Conservation (phyloP, 2,888 invertebrate genomes). For the Invenusta paracnida region DNA sequence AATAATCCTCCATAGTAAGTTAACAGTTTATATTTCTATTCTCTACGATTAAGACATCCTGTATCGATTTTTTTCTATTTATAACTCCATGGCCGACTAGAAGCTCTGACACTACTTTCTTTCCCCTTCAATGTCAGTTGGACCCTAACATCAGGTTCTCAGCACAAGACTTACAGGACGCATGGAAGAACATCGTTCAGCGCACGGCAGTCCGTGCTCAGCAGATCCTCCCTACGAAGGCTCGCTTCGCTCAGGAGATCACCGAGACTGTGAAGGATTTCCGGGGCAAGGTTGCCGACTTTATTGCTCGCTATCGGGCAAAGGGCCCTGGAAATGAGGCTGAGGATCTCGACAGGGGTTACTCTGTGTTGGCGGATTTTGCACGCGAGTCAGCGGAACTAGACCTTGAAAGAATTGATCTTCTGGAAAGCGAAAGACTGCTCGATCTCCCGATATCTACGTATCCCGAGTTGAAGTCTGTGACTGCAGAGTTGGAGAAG, state of each 20-base stretch:
- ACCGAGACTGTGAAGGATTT: background rate
- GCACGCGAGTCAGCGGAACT: slow-evolving; percentile 30
- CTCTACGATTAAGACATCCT: too few species aligned
- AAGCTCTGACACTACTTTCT: too few species aligned
- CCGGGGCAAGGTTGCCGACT: slow-evolving; percentile 30
- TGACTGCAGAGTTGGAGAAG: slow-evolving; percentile 41
- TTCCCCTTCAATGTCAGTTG: background rate
- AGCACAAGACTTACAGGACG: background rate
- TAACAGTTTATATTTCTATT: too few species aligned
- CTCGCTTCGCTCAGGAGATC: slow-evolving; percentile 10
- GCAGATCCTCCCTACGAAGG: slow-evolving; percentile 34
- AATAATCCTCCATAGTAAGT: too few species aligned
- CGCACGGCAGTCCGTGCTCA: slow-evolving; percentile 5
- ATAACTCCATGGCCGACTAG: too few species aligned
- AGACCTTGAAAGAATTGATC: slow-evolving; percentile 38
- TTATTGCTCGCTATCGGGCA: slow-evolving; percentile 9
- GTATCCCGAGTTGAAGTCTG: slow-evolving; percentile 36
- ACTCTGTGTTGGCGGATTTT: slow-evolving; percentile 37
- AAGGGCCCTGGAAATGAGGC: slow-evolving; percentile 35
- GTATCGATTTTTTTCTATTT: too few species aligned
- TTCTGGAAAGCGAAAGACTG: slow-evolving; percentile 37
- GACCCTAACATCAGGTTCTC: background rate
- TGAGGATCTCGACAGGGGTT: slow-evolving; percentile 30
- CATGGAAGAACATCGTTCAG: slow-evolving; percentile 15
- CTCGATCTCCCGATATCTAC: slow-evolving; percentile 42